Percentiles rank a stretch among this genome's conserved stretches.
Evolutionary conservation across 2,113 vertebrate genomes (phyloP).

Genomic region (Sylvia atricapilla): DNA sequence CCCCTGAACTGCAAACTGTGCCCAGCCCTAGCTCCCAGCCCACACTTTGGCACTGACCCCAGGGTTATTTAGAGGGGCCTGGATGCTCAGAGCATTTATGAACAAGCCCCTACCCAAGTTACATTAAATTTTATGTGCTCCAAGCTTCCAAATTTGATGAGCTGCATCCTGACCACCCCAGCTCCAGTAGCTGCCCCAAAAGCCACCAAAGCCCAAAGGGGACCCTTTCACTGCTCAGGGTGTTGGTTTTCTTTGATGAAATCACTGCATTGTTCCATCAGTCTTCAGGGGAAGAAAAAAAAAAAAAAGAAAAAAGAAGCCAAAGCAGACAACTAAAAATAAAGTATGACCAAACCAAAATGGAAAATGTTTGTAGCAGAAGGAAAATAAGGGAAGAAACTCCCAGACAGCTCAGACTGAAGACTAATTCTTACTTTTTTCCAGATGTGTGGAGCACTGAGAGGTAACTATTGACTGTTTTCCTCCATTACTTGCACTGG

Average conservation of each 20-base stretch:
- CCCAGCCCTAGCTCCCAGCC: neutral
- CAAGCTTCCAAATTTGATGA: neutral
- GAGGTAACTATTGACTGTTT: constrained; percentile 53
- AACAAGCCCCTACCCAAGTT: neutral
- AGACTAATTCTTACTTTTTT: constrained; percentile 56
- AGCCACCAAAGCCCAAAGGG: neutral
- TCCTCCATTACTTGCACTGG: constrained; percentile 39
- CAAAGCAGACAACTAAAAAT: constrained; percentile 47
- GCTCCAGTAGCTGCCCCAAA: neutral
- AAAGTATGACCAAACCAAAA: constrained; percentile 46
- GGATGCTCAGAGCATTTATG: neutral
- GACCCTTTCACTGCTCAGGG: neutral
- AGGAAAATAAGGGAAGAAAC: constrained; percentile 54
- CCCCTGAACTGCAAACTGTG: accelerated
- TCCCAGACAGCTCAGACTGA: constrained; percentile 31
- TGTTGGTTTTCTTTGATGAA: neutral
- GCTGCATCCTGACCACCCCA: accelerated
- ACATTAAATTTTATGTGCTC: neutral
- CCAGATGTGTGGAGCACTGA: constrained; percentile 65
- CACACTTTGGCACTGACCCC: neutral
- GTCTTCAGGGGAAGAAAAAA: neutral
- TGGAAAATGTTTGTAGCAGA: constrained; percentile 69
- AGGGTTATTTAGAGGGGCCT: neutral
- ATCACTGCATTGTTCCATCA: neutral
- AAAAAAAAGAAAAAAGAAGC: neutral